phyloP scores from a whole-genome alignment of 2,797 vertebrate genomes.

The Pterois miles region DNA sequence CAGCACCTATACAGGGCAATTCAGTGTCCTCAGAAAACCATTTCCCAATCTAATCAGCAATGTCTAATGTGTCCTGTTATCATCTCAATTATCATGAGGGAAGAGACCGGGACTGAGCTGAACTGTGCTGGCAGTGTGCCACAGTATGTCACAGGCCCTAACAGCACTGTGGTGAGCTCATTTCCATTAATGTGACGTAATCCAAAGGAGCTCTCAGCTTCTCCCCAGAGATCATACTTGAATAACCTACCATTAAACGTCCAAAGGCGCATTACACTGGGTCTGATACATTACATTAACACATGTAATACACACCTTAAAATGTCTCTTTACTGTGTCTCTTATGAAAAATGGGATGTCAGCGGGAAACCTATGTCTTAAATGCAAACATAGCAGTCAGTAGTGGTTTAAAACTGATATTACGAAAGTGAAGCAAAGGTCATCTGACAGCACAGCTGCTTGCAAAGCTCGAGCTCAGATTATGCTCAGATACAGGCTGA shows the following conservation, averaged over 20 bases:
- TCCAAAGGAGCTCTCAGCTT: conserved; percentile 16
- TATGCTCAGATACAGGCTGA: neutral
- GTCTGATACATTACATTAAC: neutral
- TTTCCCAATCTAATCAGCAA: conserved; percentile 56
- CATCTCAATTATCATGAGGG: conserved; percentile 58
- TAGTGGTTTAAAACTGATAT: conserved; percentile 25
- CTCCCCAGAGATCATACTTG: conserved; percentile 27
- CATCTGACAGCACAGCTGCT: conserved; percentile 22
- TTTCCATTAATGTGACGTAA: conserved; percentile 43
- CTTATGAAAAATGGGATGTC: neutral
- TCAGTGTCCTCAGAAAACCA: conserved; percentile 10
- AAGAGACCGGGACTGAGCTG: conserved; percentile 46
- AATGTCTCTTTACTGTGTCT: neutral
- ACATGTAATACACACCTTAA: neutral
- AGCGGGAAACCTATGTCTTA: neutral
- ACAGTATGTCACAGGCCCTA: conserved; percentile 36
- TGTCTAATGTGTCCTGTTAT: conserved; percentile 71
- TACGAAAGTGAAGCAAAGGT: conserved; percentile 12
- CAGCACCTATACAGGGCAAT: conserved; percentile 1
- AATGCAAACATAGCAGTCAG: conserved; percentile 5
- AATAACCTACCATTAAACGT: conserved; percentile 16
- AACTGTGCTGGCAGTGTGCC: conserved; percentile 21
- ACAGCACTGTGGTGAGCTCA: conserved; percentile 38
- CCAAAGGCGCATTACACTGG: neutral
- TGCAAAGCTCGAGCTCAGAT: conserved; percentile 14